Evolutionary conservation across 2,888 invertebrate species (phyloP), one percentile per base, ranked within the genome.

Genomic region (Ochropacha duplaris): DNA sequence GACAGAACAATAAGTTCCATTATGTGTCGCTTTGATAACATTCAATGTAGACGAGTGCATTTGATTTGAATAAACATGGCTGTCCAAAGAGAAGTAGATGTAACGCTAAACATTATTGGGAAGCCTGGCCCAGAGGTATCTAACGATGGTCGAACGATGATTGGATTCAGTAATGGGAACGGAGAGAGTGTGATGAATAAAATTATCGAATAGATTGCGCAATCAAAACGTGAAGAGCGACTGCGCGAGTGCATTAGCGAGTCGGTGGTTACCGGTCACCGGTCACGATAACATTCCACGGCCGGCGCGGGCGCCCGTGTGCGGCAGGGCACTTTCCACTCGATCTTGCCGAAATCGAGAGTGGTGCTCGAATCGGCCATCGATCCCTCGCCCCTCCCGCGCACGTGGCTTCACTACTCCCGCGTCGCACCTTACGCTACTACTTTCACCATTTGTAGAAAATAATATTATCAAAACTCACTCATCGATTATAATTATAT

Each of bases 381-480:
- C 69, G 69, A 71, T 73, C 69, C 68, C 63, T 68, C 72, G 66
- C 65, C 60, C 62, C 60, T 56, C 61, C 57, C 54, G 54, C 56
- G 44, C 39, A 22, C 56, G 61, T 61, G 58, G 63, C 54, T 50
- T 58, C 54, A n/a, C n/a, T n/a, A n/a, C 50, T 58, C 52, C 54
- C 55, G 55, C 50, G 50, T 56, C 39, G 57, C 49, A 54, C 58
- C 62, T 64, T 62, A 63, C 61, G 55, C 58, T 60, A 68, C 63
- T 71, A 84, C 87, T 87, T 87, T 87, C 87, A 81, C 87, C 80
- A 72, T 69, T 77, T 65, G 71, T 70, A 75, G 71, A 76, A 75
- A 79, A 77, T 68, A 65, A 73, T 75, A 74, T 78, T 8, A 79
- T 72, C 64, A 62, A 57, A 58, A 58, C 65, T 83, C 82, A 68